Evolutionary conservation across 2,113 vertebrate genomes (phyloP), one percentile per base, ranked within the genome.

Genomic region (Chamaetylas fuelleborni): DNA sequence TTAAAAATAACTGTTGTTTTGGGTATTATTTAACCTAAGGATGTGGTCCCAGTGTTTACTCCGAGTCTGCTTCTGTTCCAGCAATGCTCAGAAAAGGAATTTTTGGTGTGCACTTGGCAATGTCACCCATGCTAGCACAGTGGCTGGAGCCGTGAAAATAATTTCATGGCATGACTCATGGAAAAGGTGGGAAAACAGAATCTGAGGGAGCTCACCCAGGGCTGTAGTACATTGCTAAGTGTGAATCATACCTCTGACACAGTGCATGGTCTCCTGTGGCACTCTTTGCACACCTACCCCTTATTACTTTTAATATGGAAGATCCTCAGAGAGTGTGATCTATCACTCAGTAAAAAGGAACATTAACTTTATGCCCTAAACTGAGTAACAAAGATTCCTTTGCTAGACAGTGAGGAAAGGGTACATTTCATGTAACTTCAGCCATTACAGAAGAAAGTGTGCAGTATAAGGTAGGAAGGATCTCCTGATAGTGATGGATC

Each of bases 141-240:
- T 4, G 42, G 73, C 87, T 92, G 84, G 50, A 95, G 62, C 50
- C 90, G 90, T 70, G 93, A 89, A 79, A 84, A 93, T 70, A 93
- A 58, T 47, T 86, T 31, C 18, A 54, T 26, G 48, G 70, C 66
- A 73, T 87, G 92, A 95, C 64, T 92, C 88, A 93, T 0, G 62
- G 61, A 12, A 77, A 91, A 96, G 90, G 93, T 91, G 92, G 51
- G 71, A 86, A 92, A 90, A 90, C 34, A 69, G 81, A 70, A 81
- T 17, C 69, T 51, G 51, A 60, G 65, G 56, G 67, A 67, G 50
- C 31, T 92, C 70, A 54, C 19, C 43, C 81, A 50, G 91, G 62
- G 65, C 69, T 67, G 29, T 1, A 20, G 61, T 16, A 47, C 53
- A 42, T 11, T 38, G 40, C 77, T 33, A 34, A 61, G 69, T 33